Evolutionary conservation across 2,888 invertebrate genomes (phyloP), one percentile per base, ranked within the genome.

Genomic region (Charanyca ferruginea): DNA sequence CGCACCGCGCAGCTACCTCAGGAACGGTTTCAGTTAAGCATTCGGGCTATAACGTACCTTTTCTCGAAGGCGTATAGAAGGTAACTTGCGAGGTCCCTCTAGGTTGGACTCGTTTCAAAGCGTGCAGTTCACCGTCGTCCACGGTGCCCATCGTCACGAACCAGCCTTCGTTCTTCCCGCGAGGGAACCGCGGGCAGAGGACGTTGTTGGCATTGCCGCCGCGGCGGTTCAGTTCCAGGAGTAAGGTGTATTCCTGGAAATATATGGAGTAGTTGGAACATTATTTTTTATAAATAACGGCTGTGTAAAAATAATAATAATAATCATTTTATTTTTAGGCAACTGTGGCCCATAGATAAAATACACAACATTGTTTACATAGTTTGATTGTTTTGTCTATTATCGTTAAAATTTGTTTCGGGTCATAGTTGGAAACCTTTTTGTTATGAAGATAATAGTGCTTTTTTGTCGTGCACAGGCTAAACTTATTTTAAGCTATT

Each of bases 121-220:
- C 98, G 73, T 97, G 91, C 41, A 99, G 95, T 84, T 99, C 98
- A 25, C 96, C 96, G 1, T 94, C 94, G 59, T 97, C 96, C 23
- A 97, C 92, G 25, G 97, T 96, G 2, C 99, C 99, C 9, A 99
- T 94, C 0, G 98, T 96, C 2, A 99, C 88, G 92, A 99, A 98
- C 99, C 99, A 99, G 63, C 99, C 98, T 90, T 99, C 99, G 87
- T 98, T 98, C 94, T 99, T 99, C 42, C 97, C 97, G 90, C 99
- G 99, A 1, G 98, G 97, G 95, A 98, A 99, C 72, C 97, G 97
- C 0, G 98, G 98, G 69, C 98, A 97, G 71, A 97, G 94, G n/a
- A 98, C 98, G 81, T 96, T 96, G 84, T 94, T 96, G 1, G 94
- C 91, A 58, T 96, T 94, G 41, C 94, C 92, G 52, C 96, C 96